A percentile compares a stretch with the other conserved stretches of the same genome.
These are phyloP conservation scores for Sphaerodactylus townsendi DNA, from an alignment of 2,113 vertebrate species.

Conservation along the genomic window DNA sequence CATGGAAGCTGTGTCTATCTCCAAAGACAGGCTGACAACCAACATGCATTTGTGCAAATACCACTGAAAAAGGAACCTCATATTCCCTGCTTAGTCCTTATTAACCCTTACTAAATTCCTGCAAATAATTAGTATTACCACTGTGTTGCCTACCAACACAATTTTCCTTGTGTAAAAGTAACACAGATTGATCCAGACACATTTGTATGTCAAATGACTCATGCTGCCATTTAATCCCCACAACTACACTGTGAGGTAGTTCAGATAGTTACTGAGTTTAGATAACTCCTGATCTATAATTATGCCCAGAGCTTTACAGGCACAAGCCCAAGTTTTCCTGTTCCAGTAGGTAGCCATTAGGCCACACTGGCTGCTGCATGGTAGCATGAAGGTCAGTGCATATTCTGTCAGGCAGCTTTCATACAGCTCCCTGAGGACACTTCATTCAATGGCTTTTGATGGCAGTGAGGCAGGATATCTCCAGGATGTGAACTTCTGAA, in stretches of 20 bases:
- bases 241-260: neutral
- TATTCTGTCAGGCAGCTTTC: neutral
- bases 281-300: neutral
- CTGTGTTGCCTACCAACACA: accelerated
- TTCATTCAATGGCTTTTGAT: neutral
- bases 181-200: neutral
- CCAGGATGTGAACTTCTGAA: neutral
- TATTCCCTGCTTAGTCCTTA: neutral
- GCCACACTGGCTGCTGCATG: neutral
- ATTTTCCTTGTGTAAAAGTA: neutral
- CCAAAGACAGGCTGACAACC: slow-evolving; percentile 3
- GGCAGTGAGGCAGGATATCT: neutral
- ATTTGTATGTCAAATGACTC: neutral
- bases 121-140: neutral
- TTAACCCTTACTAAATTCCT: neutral
- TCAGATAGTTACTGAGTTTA: neutral
- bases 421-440: neutral
- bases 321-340: neutral
- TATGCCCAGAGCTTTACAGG: neutral
- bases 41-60: neutral
- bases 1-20: slow-evolving; percentile 13
- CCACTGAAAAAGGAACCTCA: neutral
- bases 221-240: neutral
- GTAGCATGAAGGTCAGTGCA: neutral
- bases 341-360: neutral